phyloP scores from a whole-genome alignment of 2,797 vertebrate genomes.

The Syngnathus acus region DNA sequence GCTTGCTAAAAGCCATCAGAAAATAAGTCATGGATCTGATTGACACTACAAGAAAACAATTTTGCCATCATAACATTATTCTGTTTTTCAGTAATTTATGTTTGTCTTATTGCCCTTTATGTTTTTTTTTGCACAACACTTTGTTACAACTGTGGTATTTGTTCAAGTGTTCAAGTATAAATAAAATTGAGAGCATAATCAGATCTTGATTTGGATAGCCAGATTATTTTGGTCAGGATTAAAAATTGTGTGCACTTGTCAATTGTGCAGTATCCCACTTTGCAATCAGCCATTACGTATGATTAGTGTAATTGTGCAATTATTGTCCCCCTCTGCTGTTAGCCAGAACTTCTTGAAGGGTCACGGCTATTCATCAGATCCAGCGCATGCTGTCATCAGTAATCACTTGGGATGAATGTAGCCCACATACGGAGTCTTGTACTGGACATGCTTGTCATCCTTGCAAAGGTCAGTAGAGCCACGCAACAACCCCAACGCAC shows the following conservation, averaged over 20 bases:
- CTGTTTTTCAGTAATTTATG: too few species aligned
- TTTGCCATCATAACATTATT: too few species aligned
- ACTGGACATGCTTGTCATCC: constrained; percentile 74
- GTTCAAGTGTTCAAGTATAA: not conserved
- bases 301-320: constrained; percentile 43
- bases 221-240: not conserved
- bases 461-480: constrained; percentile 74
- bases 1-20: not conserved
- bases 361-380: constrained; percentile 20
- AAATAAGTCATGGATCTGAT: not conserved
- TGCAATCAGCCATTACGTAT: constrained; percentile 19
- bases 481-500: constrained; percentile 29
- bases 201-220: too few species aligned
- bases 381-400: constrained; percentile 20
- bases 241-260: not conserved
- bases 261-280: constrained; percentile 7
- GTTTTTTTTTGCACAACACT: too few species aligned
- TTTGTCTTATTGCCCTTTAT: too few species aligned
- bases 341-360: constrained; percentile 23
- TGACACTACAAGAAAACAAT: not conserved
- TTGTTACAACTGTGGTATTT: too few species aligned
- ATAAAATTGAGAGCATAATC: too few species aligned
- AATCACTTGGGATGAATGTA: constrained; percentile 49
- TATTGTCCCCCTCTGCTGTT: constrained; percentile 17
- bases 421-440: constrained; percentile 44